Base-by-base conservation (phyloP, 2,888 invertebrate species). In the Cryptocheilus praepositus region DNA sequence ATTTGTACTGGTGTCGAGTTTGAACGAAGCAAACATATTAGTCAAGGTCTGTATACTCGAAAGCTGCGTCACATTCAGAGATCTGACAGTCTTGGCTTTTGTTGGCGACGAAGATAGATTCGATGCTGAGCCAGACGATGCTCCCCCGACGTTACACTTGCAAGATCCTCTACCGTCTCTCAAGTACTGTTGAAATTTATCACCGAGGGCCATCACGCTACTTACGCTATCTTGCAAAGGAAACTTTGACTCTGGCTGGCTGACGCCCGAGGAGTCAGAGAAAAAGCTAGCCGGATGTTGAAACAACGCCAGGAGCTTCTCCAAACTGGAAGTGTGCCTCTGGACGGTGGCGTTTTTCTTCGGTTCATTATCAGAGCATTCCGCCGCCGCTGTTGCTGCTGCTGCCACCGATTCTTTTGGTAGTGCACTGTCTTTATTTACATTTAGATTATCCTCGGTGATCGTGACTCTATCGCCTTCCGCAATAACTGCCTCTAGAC, bases 261-360 rank as follows among this genome's bases (percentile, higher is more conserved):
- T 74, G 0, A 64, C 77, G 55, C 74, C 71, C 81, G 89, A 25
- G 78, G 89, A 74, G 67, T 92, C 91, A 11, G 92, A 91, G 80
- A 93, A 93, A 59, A 93, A 86, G 76, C 90, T 91, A 58, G 90
- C 90, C 0, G 93, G 92, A 83, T 92, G 91, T 73, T 93, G 92
- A 83, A 94, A 93, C 1, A 94, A 80, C 25, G 92, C 93, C 0
- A 93, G 82, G 2, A 94, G 85, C 81, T 92, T 93, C 71, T 93
- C 93, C 59, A 94, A 89, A 81, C 93, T 92, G 7, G 92, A 91
- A 0, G 92, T 92, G 16, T 89, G 85, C 43, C 59, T 73, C 21
- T 80, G 79, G 53, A 73, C 57, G 13, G 59, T 67, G 15, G 79
- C 60, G 13, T 61, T 71, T n/a, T 68, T 49, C 28, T 65, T 68